Base-by-base conservation (phyloP, 2,888 invertebrate species). In the Euzophera pinguis region DNA sequence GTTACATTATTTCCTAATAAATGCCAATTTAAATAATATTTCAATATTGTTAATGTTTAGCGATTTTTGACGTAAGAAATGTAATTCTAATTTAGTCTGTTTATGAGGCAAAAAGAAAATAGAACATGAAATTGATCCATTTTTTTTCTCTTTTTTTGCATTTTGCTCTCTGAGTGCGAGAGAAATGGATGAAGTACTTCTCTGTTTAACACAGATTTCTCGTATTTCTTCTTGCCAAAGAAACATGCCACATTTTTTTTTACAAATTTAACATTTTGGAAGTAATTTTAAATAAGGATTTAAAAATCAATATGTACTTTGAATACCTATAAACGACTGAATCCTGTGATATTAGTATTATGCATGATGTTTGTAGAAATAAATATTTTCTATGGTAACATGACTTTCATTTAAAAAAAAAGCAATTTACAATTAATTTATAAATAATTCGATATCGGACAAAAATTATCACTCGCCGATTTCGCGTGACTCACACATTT, bases 261-360 rank as follows among this genome's bases (percentile, higher is more conserved):
- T 6, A 38, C 13, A 38, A 38, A 38, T 13, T 38, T 5, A 38
- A 13, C 7, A 35, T 35, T n/a, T 35, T 35, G n/a, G 35, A 14
- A 38, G 6, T 38, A 38, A 38, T 13, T 38, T 38, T 12, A 10
- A 16, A 39, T 14, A 13, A 39, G 32, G 7, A 32, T 32, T 10
- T 10, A 4, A 10, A 32, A 7, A 32, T 4, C 3, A 22, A 6
- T 9, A 32, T 32, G 32, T 10, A 32, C 12, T 37, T 7, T 12
- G 16, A 17, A 55, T 55, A 58, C 7, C 39, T 32, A 16, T 29
- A 69, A 65, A 69, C 69, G 72, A 76, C 69, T 72, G 74, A 75
- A 63, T 68, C 64, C 85, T 87, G 87, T 88, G 87, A 87, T 87
- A 86, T 79, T 88, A 85, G 76, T 59, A 58, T 63, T 74, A 75